Percentiles rank a stretch among this genome's conserved stretches.
Evolutionary conservation across 2,888 invertebrate species (phyloP).

Genomic region (Thera obeliscata): DNA sequence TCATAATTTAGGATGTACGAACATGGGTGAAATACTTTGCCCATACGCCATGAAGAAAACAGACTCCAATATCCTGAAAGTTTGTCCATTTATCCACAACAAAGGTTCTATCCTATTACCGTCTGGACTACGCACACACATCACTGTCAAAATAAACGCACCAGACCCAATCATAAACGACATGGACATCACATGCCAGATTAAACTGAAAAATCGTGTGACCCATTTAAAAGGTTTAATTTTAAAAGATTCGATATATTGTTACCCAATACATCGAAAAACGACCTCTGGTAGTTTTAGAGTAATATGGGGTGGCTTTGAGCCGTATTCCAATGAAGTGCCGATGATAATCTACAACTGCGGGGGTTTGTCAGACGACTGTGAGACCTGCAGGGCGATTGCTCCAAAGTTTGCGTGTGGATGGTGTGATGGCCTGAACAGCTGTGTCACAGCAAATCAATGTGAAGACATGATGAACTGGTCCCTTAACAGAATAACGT

Average conservation of each 20-base stretch:
- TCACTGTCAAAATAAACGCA: conserved; percentile 51
- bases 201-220: conserved; percentile 27
- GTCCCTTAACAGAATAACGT: conserved; percentile 17
- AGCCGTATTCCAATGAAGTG: conserved; percentile 54
- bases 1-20: conserved; percentile 56
- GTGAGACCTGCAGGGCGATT: conserved; percentile 15
- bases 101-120: conserved; percentile 50
- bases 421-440: conserved; percentile 17
- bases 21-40: conserved; percentile 45
- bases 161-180: conserved; percentile 45
- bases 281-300: conserved; percentile 29
- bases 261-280: conserved; percentile 14
- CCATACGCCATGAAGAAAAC: conserved; percentile 31
- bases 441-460: conserved; percentile 16
- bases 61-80: conserved; percentile 21
- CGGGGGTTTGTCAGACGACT: conserved; percentile 16
- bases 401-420: conserved; percentile 14
- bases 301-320: conserved; percentile 53
- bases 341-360: conserved; percentile 52
- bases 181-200: conserved; percentile 30
- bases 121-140: conserved; percentile 44
- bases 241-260: conserved; percentile 13
- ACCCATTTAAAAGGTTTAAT: conserved; percentile 18
- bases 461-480: conserved; percentile 19
- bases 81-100: conserved; percentile 53